Base-by-base conservation (phyloP, 2,888 invertebrate genomes). In the Antheraea yamamai region DNA sequence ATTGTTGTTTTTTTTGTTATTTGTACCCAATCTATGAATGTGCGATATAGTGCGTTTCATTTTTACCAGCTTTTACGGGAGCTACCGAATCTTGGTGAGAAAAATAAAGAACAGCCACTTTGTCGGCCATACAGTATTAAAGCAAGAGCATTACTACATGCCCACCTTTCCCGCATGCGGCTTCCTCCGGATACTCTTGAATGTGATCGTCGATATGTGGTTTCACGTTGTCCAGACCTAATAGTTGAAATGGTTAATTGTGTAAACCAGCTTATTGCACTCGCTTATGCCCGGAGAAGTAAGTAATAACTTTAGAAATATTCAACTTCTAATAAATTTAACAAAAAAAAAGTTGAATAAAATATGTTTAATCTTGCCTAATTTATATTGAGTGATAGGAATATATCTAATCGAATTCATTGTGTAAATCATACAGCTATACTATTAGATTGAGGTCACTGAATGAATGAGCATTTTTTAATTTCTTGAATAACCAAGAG, bases 171-270 rank as follows among this genome's bases (percentile, higher is more conserved):
- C n/a, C 96, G 99, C 73, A 96, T 99, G 86, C 93, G 96, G 3
- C 90, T 98, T 30, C 97, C 97, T 82, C 96, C 96, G 0, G 95
- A 96, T 74, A 98, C 98, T 0, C 92, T 98, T 73, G 98, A 98
- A 85, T 96, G 96, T 87, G 98, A 99, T 95, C 95, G 97, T 68
- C 96, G 97, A 83, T 97, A 97, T 84, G 96, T 98, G 75, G 96
- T 98, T 72, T 97, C 97, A 81, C 98, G 99, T 89, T 98, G 98
- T 89, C 99, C 99, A 0, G 98, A 98, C 90, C 96, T 99, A 70
- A 97, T 99, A 75, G 98, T 99, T 84, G 99, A 99, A 94, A 99
- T 99, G 98, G 98, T 99, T 75, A 98, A 98, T 86, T 98, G 99
- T 89, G 97, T 98, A 20, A 98, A 99, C 86, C 98, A 99, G 89